phyloP scores from a whole-genome alignment of 2,797 vertebrate genomes.

The Lepus oiostolus region DNA sequence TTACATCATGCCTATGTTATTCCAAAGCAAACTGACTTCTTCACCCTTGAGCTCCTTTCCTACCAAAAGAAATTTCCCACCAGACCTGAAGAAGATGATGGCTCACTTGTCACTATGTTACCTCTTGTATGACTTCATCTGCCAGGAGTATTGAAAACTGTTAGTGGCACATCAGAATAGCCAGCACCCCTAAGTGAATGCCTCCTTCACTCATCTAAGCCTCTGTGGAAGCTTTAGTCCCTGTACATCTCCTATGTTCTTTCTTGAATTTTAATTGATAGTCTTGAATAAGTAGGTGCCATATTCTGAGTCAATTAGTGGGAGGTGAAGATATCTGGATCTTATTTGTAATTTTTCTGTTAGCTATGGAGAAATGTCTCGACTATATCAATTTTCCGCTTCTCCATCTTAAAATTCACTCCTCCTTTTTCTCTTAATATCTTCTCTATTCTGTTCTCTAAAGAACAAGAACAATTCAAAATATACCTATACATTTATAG shows the following conservation, averaged over 20 bases:
- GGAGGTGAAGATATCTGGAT: slow-evolving; percentile 35
- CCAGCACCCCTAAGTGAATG: not conserved
- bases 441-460: not conserved
- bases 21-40: slow-evolving; percentile 57
- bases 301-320: not conserved
- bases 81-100: not conserved
- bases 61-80: not conserved
- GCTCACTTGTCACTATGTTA: not conserved
- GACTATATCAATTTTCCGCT: not conserved
- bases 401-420: not conserved
- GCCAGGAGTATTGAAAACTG: not conserved
- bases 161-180: not conserved
- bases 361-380: not conserved
- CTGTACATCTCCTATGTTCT: not conserved
- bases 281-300: not conserved
- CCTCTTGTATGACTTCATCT: not conserved
- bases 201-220: not conserved
- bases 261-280: slow-evolving; percentile 12
- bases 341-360: slow-evolving; percentile 14
- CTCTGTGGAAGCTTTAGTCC: not conserved
- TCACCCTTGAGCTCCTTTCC: not conserved
- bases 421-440: not conserved
- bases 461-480: not conserved
- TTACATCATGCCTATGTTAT: not conserved
- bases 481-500: no score